A percentile compares a stretch with the other conserved stretches of the same genome.
phyloP scores from a whole-genome alignment of 2,888 invertebrate genomes.

The Drosophila subquinaria region DNA sequence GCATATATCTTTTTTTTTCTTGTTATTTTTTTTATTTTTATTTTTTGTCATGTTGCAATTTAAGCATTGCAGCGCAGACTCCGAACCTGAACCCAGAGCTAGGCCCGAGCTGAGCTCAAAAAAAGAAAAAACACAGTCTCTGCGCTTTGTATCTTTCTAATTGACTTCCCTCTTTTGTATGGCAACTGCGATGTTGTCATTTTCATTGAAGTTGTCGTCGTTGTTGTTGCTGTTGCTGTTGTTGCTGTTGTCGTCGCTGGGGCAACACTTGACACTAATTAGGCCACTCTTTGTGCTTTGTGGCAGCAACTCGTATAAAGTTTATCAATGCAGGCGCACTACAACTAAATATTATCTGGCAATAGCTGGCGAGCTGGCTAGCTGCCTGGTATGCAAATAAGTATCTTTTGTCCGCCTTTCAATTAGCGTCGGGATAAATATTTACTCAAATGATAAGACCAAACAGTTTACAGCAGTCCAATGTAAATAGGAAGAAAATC shows the following conservation, averaged over 20 bases:
- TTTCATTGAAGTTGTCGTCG: constrained; percentile 55
- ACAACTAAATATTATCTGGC: constrained; percentile 63
- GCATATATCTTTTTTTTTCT: constrained; percentile 17
- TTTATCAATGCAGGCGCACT: constrained; percentile 57
- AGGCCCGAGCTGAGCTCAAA: constrained; percentile 4
- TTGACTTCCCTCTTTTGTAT: constrained; percentile 81
- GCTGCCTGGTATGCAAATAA: constrained; percentile 63
- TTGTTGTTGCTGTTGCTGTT: constrained; percentile 30
- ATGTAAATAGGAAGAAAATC: constrained; percentile 66
- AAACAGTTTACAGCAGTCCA: constrained; percentile 28
- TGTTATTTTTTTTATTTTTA: constrained; percentile 1
- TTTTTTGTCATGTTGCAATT: constrained; percentile 62
- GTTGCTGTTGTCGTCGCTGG: constrained; percentile 63
- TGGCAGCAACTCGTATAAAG: constrained; percentile 62
- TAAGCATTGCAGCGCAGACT: constrained; percentile 46
- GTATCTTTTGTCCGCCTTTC: constrained; percentile 72
- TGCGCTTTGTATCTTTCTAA: constrained; percentile 76
- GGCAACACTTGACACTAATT: constrained; percentile 82
- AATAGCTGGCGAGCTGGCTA: constrained; percentile 10
- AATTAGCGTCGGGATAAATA: constrained; percentile 71
- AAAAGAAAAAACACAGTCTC: neutral
- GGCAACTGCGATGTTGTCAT: constrained; percentile 62
- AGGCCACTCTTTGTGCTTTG: constrained; percentile 78
- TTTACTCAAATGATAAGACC: constrained; percentile 62
- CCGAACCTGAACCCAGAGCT: constrained; percentile 22